These are phyloP conservation scores for zebrafish (Danio rerio) DNA, from an alignment of 2,113 vertebrate genomes.

Conservation along the genomic window GRCz12tu NC_133189.1:36233001-36233500, in stretches of 20 bases:
- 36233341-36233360: too few species aligned
- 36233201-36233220: too few species aligned
- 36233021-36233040: constrained; percentile 57
- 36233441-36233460: constrained; percentile 68
- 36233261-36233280: too few species aligned
- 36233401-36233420: constrained; percentile 9
- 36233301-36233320: too few species aligned
- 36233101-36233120: constrained; percentile 27
- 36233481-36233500: constrained; percentile 69
- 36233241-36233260: too few species aligned
- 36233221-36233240: too few species aligned
- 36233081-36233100: constrained; percentile 56
- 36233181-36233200: too few species aligned
- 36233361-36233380: background rate
- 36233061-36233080: constrained; percentile 61
- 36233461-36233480: constrained; percentile 69
- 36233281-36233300: too few species aligned
- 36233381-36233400: background rate
- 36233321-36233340: too few species aligned
- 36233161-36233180: background rate
- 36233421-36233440: constrained; percentile 55
- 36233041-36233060: constrained; percentile 62
- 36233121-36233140: background rate
- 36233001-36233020: constrained; percentile 55
- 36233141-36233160: background rate